Evolutionary conservation across 2,113 vertebrate genomes (phyloP).

Genomic region (Entomyzon cyanotis): DNA sequence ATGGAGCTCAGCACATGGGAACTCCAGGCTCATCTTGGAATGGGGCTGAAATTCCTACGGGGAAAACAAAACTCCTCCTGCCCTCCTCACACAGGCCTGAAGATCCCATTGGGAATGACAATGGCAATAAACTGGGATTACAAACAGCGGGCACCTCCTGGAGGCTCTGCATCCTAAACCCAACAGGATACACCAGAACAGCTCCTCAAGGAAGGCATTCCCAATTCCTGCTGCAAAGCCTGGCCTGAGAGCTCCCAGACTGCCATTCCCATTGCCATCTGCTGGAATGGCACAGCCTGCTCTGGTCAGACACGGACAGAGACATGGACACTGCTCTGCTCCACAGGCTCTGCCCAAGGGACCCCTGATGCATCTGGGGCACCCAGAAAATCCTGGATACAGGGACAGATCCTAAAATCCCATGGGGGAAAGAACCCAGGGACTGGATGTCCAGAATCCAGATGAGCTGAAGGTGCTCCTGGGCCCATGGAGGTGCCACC

Average conservation of each 20-base stretch:
- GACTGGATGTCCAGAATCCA: background rate
- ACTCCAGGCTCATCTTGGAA: background rate
- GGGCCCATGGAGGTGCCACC: background rate
- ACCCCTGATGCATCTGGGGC: background rate
- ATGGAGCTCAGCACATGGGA: accelerated
- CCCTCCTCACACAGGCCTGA: background rate
- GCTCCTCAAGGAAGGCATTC: background rate
- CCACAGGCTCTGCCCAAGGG: background rate
- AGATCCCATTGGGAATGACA: accelerated
- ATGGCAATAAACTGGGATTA: background rate
- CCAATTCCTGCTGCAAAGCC: background rate
- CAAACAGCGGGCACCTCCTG: accelerated
- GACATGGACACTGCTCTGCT: background rate
- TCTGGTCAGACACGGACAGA: background rate
- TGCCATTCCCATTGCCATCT: accelerated
- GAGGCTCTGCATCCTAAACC: accelerated
- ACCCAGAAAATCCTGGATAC: background rate
- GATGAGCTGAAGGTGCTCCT: accelerated
- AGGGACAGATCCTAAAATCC: background rate
- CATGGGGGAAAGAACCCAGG: background rate
- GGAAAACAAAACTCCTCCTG: background rate
- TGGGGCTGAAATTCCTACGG: accelerated
- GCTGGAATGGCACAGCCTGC: background rate
- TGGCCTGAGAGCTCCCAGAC: accelerated
- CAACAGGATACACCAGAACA: accelerated